Base-by-base conservation (phyloP, 2,113 vertebrate genomes). In the Shinisaurus crocodilurus region DNA sequence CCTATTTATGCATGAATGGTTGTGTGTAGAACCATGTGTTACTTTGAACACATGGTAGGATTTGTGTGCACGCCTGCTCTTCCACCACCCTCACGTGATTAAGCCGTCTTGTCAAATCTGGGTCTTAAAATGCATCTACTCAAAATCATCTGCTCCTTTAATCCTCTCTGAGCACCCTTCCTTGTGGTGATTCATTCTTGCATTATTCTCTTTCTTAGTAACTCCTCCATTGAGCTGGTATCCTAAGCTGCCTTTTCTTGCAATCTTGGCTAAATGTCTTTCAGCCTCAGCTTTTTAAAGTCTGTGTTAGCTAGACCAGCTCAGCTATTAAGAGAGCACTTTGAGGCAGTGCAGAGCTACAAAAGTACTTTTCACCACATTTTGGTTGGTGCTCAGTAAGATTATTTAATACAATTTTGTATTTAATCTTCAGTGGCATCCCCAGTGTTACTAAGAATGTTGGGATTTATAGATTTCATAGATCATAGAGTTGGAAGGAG, bases 351-450 rank as follows among this genome's bases (percentile, higher is more conserved):
- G 15, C 9, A 67, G 9, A 45, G 12, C 29, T 50, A 65, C 8
- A 25, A 25, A 40, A 37, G 57, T 23, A 48, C 20, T 40, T 83
- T 40, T 16, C 57, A 60, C 57, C 57, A 40, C 57, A 65, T 40
- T 83, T 18, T 65, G 54, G 2, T 82, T n/a, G 50, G 50, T 63
- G 93, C 86, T 91, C 93, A 95, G 92, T 70, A 83, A 8, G 57
- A 75, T 16, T 40, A 5, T 5, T 43, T 40, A n/a, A n/a, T 72
- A 29, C 32, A 72, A n/a, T 72, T 27, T 69, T 69, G 6, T 27
- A 40, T 69, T 9, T 88, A 89, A 85, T 88, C 60, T 7, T 48
- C 85, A 92, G 90, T 83, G 91, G 85, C 34, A 88, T 81, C 34
- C 32, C 29, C 29, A 79, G 29, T 40, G 16, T 32, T 48, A 37